phyloP scores from a whole-genome alignment of 2,113 vertebrate species.

The Parotia lawesii region DNA sequence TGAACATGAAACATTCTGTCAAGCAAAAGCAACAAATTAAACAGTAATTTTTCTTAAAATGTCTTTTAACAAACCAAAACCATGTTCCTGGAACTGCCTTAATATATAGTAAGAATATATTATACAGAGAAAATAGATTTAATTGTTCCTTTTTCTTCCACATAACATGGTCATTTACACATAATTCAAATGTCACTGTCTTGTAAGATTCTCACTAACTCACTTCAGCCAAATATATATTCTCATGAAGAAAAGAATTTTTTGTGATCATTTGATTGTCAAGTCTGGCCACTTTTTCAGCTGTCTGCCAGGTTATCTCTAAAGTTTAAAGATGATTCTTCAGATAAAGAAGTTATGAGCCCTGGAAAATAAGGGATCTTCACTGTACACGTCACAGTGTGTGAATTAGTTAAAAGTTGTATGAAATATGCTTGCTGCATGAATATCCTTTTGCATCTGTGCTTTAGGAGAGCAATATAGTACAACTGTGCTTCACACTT shows the following conservation, averaged over 20 bases:
- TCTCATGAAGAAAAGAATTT: background rate
- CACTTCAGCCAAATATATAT: background rate
- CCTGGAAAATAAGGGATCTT: background rate
- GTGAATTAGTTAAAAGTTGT: background rate
- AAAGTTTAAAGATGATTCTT: background rate
- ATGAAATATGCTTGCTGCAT: background rate
- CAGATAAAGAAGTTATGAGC: background rate
- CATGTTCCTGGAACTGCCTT: background rate
- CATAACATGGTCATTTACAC: background rate
- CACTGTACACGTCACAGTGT: background rate
- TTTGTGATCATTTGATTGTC: background rate
- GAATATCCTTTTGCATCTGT: background rate
- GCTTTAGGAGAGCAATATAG: background rate
- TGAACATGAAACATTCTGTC: background rate
- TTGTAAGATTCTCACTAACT: background rate
- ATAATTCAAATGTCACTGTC: background rate
- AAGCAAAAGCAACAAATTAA: background rate
- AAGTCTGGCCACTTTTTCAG: background rate
- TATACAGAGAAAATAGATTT: background rate
- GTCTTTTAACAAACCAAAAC: background rate
- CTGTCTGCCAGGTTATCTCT: background rate
- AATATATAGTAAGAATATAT: background rate
- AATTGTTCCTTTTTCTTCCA: background rate
- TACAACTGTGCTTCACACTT: background rate
- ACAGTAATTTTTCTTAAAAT: background rate